phyloP scores from a whole-genome alignment of 2,797 vertebrate genomes.

The Girardinus metallicus region DNA sequence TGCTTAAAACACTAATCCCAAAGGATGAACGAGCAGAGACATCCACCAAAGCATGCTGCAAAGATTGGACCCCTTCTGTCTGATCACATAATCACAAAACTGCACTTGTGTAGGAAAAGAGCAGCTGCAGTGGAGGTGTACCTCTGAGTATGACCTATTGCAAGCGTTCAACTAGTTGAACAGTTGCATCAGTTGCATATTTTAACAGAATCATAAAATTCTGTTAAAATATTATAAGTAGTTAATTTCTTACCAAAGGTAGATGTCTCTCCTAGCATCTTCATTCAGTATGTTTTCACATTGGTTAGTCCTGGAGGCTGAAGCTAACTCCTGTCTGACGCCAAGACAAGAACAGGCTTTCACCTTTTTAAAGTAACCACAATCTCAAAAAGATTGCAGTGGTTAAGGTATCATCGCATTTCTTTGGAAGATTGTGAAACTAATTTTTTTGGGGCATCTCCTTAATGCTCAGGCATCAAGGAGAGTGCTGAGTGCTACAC shows the following conservation, averaged over 20 bases:
- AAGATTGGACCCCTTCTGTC: slow-evolving; percentile 62
- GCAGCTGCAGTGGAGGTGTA: slow-evolving; percentile 37
- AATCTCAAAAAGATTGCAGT: not conserved
- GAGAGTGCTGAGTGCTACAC: too few relatives aligned
- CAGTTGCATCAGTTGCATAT: not conserved
- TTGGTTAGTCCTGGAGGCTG: too few relatives aligned
- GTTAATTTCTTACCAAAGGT: too few relatives aligned
- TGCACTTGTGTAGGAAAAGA: slow-evolving; percentile 37
- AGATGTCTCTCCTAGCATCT: too few relatives aligned
- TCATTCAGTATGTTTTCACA: too few relatives aligned
- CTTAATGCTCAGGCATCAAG: too few relatives aligned
- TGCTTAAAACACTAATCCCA: slow-evolving; percentile 77
- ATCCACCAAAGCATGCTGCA: slow-evolving; percentile 59
- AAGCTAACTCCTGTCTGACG: not conserved
- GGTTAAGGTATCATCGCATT: not conserved
- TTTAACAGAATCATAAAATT: not conserved
- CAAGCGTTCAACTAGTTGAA: slow-evolving; percentile 30
- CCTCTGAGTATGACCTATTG: slow-evolving; percentile 17
- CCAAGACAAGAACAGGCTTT: not conserved
- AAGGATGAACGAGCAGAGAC: slow-evolving; percentile 71
- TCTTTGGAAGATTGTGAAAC: too few relatives aligned
- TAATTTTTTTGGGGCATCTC: too few relatives aligned
- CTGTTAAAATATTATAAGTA: too few relatives aligned
- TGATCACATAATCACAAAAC: slow-evolving; percentile 37
- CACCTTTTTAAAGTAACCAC: not conserved